These are phyloP conservation scores for Heliothis subflexa DNA, from an alignment of 1,140 invertebrate species.

Conservation along the genomic window DNA sequence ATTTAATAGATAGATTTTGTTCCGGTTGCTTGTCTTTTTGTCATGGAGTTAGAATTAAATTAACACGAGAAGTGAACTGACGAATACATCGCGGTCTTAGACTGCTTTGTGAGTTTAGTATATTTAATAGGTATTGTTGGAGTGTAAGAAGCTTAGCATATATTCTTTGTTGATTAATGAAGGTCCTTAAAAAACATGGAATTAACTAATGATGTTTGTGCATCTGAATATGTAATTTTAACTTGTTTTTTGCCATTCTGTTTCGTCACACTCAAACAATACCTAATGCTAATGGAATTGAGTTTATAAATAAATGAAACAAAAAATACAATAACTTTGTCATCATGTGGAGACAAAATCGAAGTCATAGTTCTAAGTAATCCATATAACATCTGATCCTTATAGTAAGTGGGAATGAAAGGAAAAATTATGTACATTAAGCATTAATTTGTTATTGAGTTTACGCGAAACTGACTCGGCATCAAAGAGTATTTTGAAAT, in stretches of 20 bases:
- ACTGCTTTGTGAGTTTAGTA: background rate
- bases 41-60: conserved; percentile 30
- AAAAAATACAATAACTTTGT: background rate
- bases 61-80: background rate
- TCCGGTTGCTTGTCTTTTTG: conserved; percentile 20
- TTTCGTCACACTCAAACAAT: conserved; percentile 1
- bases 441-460: background rate
- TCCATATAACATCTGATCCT: conserved; percentile 2
- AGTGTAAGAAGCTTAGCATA: background rate
- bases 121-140: background rate
- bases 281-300: background rate
- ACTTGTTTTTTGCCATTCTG: too few species aligned
- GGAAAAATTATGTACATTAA: conserved; percentile 2
- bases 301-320: conserved; percentile 1
- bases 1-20: background rate
- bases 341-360: background rate
- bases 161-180: background rate
- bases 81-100: background rate
- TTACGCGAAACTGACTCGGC: background rate
- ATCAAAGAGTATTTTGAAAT: background rate
- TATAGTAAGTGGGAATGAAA: conserved; percentile 12
- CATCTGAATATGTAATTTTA: too few species aligned
- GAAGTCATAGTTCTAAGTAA: background rate
- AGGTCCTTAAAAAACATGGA: background rate
- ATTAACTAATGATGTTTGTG: too few species aligned